These are phyloP conservation scores for Notothenia rossii DNA, from an alignment of 2,113 vertebrate genomes.

Conservation along the genomic window DNA sequence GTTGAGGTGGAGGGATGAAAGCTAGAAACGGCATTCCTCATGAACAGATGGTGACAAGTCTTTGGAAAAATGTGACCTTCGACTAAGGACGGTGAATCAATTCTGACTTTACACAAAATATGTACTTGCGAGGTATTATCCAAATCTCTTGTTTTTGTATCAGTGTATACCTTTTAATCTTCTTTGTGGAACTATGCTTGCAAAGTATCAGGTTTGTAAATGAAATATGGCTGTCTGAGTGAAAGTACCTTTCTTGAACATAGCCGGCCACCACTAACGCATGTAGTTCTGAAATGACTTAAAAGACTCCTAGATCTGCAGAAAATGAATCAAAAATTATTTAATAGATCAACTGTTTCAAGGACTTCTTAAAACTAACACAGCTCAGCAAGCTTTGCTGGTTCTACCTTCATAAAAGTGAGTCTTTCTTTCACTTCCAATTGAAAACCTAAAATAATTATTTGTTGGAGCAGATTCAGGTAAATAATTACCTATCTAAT, in stretches of 20 bases:
- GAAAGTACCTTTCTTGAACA: conserved; percentile 7
- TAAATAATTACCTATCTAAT: not conserved
- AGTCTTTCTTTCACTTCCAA: not conserved
- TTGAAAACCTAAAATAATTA: not conserved
- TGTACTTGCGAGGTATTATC: not conserved
- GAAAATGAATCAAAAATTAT: not conserved
- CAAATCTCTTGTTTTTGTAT: not conserved
- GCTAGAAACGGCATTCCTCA: not conserved
- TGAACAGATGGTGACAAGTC: conserved; percentile 11
- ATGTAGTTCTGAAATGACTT: not conserved
- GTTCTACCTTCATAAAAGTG: not conserved
- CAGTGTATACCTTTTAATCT: not conserved
- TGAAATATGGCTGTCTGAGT: not conserved
- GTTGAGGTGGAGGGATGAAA: conserved; percentile 19
- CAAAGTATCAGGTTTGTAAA: not conserved
- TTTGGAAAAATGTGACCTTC: conserved; percentile 3
- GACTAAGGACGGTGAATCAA: conserved; percentile 11
- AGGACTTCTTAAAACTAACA: no score
- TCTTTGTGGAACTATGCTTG: not conserved
- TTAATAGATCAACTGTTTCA: no score
- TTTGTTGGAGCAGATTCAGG: not conserved
- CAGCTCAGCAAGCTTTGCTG: not conserved
- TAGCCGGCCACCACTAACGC: not conserved
- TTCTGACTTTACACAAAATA: not conserved
- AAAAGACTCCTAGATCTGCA: not conserved